phyloP scores from a whole-genome alignment of 1,140 invertebrate species.

The Brevipalpus yothersi region DNA sequence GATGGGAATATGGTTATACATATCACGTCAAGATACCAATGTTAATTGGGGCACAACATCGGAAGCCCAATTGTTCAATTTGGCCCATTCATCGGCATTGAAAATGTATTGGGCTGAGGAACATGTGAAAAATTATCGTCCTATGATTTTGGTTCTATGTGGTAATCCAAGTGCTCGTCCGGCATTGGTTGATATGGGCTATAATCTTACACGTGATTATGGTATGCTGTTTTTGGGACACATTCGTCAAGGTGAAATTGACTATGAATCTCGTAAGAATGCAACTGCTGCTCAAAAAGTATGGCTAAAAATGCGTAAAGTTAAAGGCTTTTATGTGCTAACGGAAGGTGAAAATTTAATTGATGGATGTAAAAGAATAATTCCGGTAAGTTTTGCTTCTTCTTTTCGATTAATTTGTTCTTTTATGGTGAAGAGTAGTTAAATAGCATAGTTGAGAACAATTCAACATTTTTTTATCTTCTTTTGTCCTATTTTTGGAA shows the following conservation, averaged over 20 bases:
- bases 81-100: conserved; percentile 25
- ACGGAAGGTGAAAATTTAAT: conserved; percentile 31
- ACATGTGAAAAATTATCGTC: conserved; percentile 35
- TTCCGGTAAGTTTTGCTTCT: background rate
- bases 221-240: conserved; percentile 29
- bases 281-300: conserved; percentile 22
- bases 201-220: conserved; percentile 27
- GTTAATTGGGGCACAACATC: conserved; percentile 37
- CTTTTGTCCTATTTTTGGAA: background rate
- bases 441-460: no score
- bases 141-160: conserved; percentile 29
- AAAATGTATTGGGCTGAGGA: conserved; percentile 27
- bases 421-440: background rate
- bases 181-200: conserved; percentile 29
- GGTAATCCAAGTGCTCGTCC: conserved; percentile 26
- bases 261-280: conserved; percentile 19
- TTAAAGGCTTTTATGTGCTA: conserved; percentile 27
- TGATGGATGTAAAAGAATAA: conserved; percentile 26
- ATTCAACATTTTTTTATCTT: background rate
- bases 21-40: conserved; percentile 26
- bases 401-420: background rate
- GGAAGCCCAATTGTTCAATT: conserved; percentile 35
- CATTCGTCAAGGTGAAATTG: conserved; percentile 32
- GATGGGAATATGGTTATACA: conserved; percentile 22
- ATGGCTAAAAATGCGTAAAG: conserved; percentile 23